A percentile compares a stretch with the other conserved stretches of the same genome.
Conservation (phyloP, 1,140 invertebrate genomes). For the Teleopsis dalmanni region DNA sequence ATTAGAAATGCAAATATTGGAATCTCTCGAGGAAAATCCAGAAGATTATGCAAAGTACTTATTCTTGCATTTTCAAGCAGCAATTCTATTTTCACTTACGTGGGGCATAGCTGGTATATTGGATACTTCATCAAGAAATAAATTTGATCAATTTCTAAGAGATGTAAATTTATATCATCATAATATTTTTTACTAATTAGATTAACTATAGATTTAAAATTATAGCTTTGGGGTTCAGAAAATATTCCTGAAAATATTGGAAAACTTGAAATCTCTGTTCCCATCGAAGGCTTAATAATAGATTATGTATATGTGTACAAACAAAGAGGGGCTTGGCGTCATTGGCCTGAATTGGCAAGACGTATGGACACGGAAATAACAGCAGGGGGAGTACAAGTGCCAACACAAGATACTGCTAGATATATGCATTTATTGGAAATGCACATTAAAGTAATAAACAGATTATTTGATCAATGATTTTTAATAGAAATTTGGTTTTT, state of each 20-base stretch:
- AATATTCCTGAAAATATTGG: constrained; percentile 57
- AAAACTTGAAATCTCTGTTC: constrained; percentile 64
- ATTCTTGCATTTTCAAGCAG: constrained; percentile 63
- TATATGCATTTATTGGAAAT: constrained; percentile 60
- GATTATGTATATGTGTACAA: constrained; percentile 74
- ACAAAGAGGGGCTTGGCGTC: constrained; percentile 71
- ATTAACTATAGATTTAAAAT: neutral
- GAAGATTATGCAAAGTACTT: constrained; percentile 61
- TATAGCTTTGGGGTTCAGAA: constrained; percentile 36
- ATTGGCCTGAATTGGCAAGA: constrained; percentile 57
- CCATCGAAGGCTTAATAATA: constrained; percentile 63
- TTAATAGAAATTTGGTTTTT: neutral
- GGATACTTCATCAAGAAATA: constrained; percentile 60
- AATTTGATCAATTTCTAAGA: constrained; percentile 64
- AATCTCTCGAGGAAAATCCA: constrained; percentile 53
- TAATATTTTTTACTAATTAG: neutral
- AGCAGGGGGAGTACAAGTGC: constrained; percentile 49
- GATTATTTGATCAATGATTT: neutral
- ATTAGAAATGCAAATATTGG: constrained; percentile 69
- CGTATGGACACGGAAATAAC: constrained; percentile 38
- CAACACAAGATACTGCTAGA: constrained; percentile 79
- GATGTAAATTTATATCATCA: constrained; percentile 16
- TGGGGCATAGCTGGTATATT: constrained; percentile 80
- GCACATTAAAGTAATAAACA: constrained; percentile 50
- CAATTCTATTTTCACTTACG: constrained; percentile 65